Evolutionary conservation across 2,888 invertebrate species (phyloP).

Genomic region (Suillia variegata): DNA sequence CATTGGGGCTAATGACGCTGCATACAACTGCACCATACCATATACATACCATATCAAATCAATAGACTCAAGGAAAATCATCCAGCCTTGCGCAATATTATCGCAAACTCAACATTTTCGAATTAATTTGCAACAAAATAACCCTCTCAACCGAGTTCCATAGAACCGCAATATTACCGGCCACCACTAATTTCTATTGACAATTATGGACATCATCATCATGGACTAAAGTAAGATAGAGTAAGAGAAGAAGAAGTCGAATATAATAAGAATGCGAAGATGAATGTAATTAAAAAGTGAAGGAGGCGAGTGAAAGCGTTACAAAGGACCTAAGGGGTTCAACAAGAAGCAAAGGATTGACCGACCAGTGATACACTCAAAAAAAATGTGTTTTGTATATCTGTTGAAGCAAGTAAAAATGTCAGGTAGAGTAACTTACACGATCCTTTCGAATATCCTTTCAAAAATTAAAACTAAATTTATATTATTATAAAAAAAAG

Average conservation of each 20-base stretch:
- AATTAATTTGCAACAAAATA: not conserved
- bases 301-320: not conserved
- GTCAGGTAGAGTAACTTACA: too few relatives aligned
- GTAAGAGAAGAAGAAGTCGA: not conserved
- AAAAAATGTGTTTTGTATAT: too few relatives aligned
- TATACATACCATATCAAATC: too few relatives aligned
- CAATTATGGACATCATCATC: slow-evolving; percentile 30
- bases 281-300: not conserved
- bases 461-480: too few relatives aligned
- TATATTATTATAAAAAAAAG: too few relatives aligned
- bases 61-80: too few relatives aligned
- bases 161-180: slow-evolving; percentile 2
- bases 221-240: not conserved
- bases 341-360: too few relatives aligned
- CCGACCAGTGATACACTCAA: too few relatives aligned
- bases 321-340: not conserved
- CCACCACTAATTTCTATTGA: slow-evolving; percentile 42
- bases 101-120: not conserved
- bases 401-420: too few relatives aligned
- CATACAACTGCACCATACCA: too few relatives aligned
- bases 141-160: not conserved
- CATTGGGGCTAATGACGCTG: not conserved
- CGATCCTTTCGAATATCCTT: too few relatives aligned
- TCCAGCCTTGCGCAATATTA: too few relatives aligned
- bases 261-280: not conserved